A percentile compares a stretch with the other conserved stretches of the same genome.
Conservation (phyloP, 2,113 vertebrate genomes). For the Scomber colias region DNA sequence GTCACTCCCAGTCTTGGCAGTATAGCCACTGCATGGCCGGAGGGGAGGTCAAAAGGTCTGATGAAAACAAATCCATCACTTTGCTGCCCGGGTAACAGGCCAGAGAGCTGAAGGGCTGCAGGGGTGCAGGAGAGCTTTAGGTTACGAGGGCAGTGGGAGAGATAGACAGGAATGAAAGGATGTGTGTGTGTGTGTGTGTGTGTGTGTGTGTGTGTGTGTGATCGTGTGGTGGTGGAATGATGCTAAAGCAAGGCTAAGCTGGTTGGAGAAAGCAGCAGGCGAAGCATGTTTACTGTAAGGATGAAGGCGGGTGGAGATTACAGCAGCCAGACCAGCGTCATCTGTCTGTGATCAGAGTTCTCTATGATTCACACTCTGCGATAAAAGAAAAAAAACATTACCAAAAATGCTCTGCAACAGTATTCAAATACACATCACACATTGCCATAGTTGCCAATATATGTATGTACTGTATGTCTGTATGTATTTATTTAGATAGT, state of each 20-base stretch:
- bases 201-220: slow-evolving; percentile 16
- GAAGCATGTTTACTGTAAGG: slow-evolving; percentile 30
- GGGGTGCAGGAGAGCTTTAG: slow-evolving; percentile 36
- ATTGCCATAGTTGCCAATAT: neutral
- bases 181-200: slow-evolving; percentile 5
- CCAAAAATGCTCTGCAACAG: neutral
- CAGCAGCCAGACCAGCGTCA: neutral
- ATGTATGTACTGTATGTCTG: no score
- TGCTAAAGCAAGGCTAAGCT: slow-evolving; percentile 32
- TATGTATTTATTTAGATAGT: no score
- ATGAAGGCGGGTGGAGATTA: slow-evolving; percentile 39
- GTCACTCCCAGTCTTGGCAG: slow-evolving; percentile 59
- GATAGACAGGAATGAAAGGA: slow-evolving; percentile 49
- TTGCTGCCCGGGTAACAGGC: slow-evolving; percentile 50
- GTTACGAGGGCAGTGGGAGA: slow-evolving; percentile 26
- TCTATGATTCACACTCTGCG: slow-evolving; percentile 28
- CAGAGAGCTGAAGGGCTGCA: slow-evolving; percentile 45
- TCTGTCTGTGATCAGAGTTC: slow-evolving; percentile 20
- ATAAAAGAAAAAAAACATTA: neutral
- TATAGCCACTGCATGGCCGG: slow-evolving; percentile 37
- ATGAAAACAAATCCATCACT: slow-evolving; percentile 82
- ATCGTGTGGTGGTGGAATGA: slow-evolving; percentile 26
- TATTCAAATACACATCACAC: neutral
- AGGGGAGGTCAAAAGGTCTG: slow-evolving; percentile 67
- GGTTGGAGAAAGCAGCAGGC: slow-evolving; percentile 1